Evolutionary conservation across 1,140 invertebrate genomes (phyloP).

Genomic region (Oryctes rhinoceros): DNA sequence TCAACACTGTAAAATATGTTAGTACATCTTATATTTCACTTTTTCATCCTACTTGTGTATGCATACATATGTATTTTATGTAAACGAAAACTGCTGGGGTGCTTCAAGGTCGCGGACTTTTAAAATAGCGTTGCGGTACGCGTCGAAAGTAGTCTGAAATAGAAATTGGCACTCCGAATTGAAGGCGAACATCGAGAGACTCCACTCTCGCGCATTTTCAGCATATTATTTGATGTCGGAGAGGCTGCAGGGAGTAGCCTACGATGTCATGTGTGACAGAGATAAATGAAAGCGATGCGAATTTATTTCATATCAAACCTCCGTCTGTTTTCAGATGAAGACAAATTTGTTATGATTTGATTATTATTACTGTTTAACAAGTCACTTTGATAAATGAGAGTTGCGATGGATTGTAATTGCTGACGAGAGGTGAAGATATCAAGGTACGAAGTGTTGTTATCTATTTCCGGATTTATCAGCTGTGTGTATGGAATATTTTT

Average conservation of each 20-base stretch:
- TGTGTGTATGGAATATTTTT: no score
- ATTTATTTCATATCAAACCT: background rate
- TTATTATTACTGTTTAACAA: background rate
- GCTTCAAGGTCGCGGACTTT: conserved; percentile 13
- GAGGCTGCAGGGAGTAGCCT: background rate
- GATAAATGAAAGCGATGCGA: background rate
- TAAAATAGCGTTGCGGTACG: conserved; percentile 8
- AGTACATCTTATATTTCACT: background rate
- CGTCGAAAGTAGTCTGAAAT: conserved; percentile 13
- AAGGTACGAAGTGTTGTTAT: no score
- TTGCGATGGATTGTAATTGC: background rate
- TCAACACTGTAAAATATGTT: conserved; percentile 1
- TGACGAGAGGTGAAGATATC: background rate
- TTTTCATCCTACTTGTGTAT: background rate
- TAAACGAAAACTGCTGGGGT: conserved; percentile 12
- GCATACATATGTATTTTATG: background rate
- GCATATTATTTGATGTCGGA: conserved; percentile 1
- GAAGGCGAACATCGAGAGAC: conserved; percentile 1
- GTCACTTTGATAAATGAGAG: background rate
- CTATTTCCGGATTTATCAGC: no score
- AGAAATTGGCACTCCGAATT: conserved; percentile 8
- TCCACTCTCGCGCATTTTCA: background rate
- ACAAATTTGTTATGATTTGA: conserved; percentile 15
- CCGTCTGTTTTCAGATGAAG: background rate
- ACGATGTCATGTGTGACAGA: background rate